These are phyloP conservation scores for Parnassius smintheus DNA, from an alignment of 2,888 invertebrate species.

Conservation along the genomic window DNA sequence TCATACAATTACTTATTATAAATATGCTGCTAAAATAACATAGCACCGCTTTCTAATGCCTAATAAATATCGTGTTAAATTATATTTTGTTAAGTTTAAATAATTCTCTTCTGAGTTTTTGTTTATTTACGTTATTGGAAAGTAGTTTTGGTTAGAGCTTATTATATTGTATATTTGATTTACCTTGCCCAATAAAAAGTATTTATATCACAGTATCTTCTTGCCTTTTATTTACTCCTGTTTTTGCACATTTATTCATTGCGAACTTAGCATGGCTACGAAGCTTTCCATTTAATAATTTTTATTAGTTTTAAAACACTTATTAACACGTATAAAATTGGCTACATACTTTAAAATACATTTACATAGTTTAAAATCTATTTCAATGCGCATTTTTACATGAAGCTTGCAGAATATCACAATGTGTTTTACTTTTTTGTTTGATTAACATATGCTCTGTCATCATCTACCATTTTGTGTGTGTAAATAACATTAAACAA, in stretches of 20 bases:
- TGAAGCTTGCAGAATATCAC: background rate
- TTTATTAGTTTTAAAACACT: background rate
- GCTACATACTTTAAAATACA: no score
- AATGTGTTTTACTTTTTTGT: conserved; percentile 6
- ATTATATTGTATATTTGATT: conserved; percentile 38
- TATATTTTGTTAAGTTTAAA: background rate
- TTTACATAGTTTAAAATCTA: no score
- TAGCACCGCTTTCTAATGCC: conserved; percentile 63
- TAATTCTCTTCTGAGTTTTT: conserved; percentile 16
- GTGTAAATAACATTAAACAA: conserved; percentile 73
- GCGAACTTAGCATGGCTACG: conserved; percentile 29
- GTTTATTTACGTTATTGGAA: conserved; percentile 4
- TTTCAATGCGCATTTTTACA: no score
- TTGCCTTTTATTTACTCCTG: conserved; percentile 49
- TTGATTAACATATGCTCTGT: conserved; percentile 12
- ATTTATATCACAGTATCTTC: conserved; percentile 43
- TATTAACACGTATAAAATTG: no score
- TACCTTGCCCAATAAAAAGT: conserved; percentile 45
- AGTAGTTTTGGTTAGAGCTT: conserved; percentile 35
- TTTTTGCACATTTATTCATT: conserved; percentile 29
- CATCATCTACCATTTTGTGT: conserved; percentile 54
- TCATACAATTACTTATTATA: conserved; percentile 1
- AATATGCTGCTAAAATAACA: conserved; percentile 50
- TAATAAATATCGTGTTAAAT: conserved; percentile 32
- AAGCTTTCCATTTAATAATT: background rate